Percentiles rank a stretch among this genome's conserved stretches.
Conservation (phyloP, 2,888 invertebrate genomes). For the Thelaira solivaga region DNA sequence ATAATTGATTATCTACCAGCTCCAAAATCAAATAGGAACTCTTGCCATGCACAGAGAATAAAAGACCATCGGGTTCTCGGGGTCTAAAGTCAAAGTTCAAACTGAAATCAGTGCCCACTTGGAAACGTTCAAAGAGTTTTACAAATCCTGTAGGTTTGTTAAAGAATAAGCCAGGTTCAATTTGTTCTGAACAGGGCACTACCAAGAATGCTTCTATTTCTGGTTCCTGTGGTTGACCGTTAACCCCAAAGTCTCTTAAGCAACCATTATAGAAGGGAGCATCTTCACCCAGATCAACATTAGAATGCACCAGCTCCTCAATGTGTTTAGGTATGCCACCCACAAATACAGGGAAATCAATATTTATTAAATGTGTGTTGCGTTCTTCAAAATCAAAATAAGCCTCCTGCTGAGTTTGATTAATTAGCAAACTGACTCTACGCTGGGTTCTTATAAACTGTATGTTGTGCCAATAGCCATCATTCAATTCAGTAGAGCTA, state of each 20-base stretch:
- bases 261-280: conserved; percentile 88
- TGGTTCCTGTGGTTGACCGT: conserved; percentile 82
- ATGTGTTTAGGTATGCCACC: conserved; percentile 84
- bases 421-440: conserved; percentile 79
- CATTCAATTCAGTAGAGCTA: conserved; percentile 81
- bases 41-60: conserved; percentile 90
- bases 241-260: conserved; percentile 85
- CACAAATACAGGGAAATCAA: conserved; percentile 85
- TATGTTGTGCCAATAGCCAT: conserved; percentile 88
- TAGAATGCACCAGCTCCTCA: conserved; percentile 77
- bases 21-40: conserved; percentile 91
- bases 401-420: conserved; percentile 66
- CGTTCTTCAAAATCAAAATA: conserved; percentile 80
- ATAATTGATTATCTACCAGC: conserved; percentile 89
- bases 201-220: conserved; percentile 81
- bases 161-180: conserved; percentile 91
- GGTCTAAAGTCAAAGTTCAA: conserved; percentile 92
- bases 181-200: conserved; percentile 86
- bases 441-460: conserved; percentile 82
- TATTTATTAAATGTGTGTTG: conserved; percentile 79
- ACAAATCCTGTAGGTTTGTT: conserved; percentile 86
- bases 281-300: conserved; percentile 68
- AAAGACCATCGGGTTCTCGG: conserved; percentile 87
- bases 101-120: conserved; percentile 86
- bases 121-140: conserved; percentile 83